Percentiles rank a stretch among this genome's conserved stretches.
Conservation (phyloP, 1,140 invertebrate species). For the Pogonomyrmex californicus region DNA sequence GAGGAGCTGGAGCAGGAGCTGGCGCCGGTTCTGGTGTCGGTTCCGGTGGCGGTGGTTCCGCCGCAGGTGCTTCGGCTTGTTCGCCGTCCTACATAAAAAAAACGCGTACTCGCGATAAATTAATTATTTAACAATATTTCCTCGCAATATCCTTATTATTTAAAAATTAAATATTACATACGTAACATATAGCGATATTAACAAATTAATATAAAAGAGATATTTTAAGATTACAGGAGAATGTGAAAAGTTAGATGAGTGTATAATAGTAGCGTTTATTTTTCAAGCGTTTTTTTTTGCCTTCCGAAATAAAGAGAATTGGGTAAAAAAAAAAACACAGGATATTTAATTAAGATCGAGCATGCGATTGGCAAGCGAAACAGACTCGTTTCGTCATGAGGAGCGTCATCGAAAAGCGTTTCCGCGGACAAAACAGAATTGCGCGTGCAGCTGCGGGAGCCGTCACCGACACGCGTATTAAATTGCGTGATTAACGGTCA, state of each 20-base stretch:
- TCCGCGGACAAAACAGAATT: slow-evolving; percentile 35
- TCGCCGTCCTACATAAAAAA: slow-evolving; percentile 56
- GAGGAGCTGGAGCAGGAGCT: slow-evolving; percentile 82
- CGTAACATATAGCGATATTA: not conserved
- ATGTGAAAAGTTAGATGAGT: not conserved
- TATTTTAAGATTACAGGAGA: not conserved
- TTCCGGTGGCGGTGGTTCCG: slow-evolving; percentile 76
- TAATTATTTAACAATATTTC: not conserved
- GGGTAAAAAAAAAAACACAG: not conserved
- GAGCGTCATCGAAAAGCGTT: not conserved
- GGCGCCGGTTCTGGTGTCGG: slow-evolving; percentile 83
- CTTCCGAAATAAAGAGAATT: slow-evolving; percentile 9
- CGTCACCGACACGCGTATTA: slow-evolving; percentile 52
- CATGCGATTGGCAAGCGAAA: not conserved
- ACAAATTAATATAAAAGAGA: not conserved
- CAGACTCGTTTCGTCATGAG: not conserved
- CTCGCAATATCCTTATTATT: not conserved
- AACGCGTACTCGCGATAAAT: not conserved
- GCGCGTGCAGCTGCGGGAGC: slow-evolving; percentile 16
- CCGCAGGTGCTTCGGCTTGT: slow-evolving; percentile 27
- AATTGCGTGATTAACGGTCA: slow-evolving; percentile 68
- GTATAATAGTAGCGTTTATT: not conserved
- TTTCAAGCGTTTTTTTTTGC: not conserved
- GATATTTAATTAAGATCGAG: not conserved
- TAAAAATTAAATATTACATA: not conserved